These are phyloP conservation scores for Nerophis ophidion DNA, from an alignment of 2,113 vertebrate genomes.

Conservation along the genomic window DNA sequence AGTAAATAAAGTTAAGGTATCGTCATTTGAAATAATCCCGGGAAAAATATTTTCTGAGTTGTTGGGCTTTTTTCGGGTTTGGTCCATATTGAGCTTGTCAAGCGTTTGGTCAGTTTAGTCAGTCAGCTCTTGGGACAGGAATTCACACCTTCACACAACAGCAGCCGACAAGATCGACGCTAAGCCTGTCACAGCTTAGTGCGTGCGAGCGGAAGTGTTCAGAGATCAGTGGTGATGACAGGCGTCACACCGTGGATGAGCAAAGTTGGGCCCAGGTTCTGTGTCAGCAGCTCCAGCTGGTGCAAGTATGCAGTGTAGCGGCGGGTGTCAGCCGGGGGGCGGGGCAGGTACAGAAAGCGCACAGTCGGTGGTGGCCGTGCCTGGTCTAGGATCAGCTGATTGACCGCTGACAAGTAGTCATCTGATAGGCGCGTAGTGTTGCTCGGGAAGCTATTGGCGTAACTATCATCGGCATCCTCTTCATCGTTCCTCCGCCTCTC, in stretches of 20 bases:
- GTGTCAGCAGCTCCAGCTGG: constrained; percentile 83
- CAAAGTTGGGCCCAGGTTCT: constrained; percentile 81
- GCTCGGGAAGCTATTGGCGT: constrained; percentile 74
- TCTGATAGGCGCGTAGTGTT: constrained; percentile 77
- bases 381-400: constrained; percentile 77
- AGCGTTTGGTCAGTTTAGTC: background rate
- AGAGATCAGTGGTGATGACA: constrained; percentile 87
- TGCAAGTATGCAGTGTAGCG: constrained; percentile 78
- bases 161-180: background rate
- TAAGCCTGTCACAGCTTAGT: background rate
- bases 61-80: background rate
- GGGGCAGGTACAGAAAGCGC: constrained; percentile 85
- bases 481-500: constrained; percentile 4
- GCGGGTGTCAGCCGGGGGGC: constrained; percentile 79
- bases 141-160: background rate
- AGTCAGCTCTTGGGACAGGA: background rate
- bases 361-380: constrained; percentile 63
- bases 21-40: constrained; percentile 1
- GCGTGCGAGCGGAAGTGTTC: constrained; percentile 21
- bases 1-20: background rate
- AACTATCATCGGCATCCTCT: constrained; percentile 44
- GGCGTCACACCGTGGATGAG: constrained; percentile 87
- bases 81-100: background rate
- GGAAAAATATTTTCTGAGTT: background rate
- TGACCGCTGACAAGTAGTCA: constrained; percentile 80